phyloP scores from a whole-genome alignment of 1,140 invertebrate species.

The Steinernema khuongi region DNA sequence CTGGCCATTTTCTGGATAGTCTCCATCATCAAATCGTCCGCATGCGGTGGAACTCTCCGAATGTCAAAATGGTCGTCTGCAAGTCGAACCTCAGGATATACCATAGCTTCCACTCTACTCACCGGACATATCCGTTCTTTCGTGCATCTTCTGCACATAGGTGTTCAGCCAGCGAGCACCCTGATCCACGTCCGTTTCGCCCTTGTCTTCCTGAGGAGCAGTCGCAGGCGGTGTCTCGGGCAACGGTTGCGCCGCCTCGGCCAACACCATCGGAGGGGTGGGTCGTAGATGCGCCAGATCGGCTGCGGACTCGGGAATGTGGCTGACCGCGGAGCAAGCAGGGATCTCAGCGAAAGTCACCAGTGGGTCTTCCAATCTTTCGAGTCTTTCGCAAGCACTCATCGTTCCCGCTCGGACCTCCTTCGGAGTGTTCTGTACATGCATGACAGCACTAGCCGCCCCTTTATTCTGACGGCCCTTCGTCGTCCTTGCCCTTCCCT shows the following conservation, averaged over 20 bases:
- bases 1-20: background rate
- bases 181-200: background rate
- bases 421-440: too few species aligned
- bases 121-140: background rate
- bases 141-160: background rate
- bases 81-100: too few species aligned
- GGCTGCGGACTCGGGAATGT: background rate
- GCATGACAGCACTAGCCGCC: background rate
- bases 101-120: too few species aligned
- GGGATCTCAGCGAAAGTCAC: too few species aligned
- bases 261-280: background rate
- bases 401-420: background rate
- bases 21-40: background rate
- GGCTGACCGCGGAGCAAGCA: background rate
- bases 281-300: background rate
- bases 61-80: background rate
- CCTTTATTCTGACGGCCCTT: background rate
- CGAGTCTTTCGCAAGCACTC: too few species aligned
- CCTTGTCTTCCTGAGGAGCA: background rate
- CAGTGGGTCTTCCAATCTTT: too few species aligned
- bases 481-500: background rate
- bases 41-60: background rate
- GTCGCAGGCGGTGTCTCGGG: background rate
- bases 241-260: background rate
- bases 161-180: background rate